Base-by-base conservation (phyloP, 2,797 vertebrate genomes). In the Petrocephalus sullivani region DNA sequence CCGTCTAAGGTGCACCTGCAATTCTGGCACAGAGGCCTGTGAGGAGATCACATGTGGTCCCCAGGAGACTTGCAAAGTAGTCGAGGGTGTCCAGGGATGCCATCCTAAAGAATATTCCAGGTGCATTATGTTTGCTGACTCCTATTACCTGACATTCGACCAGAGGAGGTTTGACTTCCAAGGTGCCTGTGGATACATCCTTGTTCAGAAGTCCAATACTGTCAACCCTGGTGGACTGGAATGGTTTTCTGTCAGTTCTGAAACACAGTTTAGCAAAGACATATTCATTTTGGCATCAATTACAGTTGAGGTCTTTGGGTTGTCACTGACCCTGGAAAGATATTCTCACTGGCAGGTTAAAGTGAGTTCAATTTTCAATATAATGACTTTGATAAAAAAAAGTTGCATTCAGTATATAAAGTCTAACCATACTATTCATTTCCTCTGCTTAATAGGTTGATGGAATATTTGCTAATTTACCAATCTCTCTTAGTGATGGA, bases 111-210 rank as follows among this genome's bases (percentile, higher is more conserved):
- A 89, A 0, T 93, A 91, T 0, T 90, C 89, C 57, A 92, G 89
- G 41, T 96, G 95, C 78, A 86, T 92, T 12, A 84, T 92, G 0
- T 81, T 93, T 49, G 46, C 46, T 0, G 91, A 94, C 0, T 90
- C 92, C 0, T 91, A 92, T 37, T 95, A 94, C 89, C 86, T 85
- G 87, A 92, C 93, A 6, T 96, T 96, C 0, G 95, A 96, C 0
- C 92, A 94, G 1, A 41, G 0, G 2, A 21, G 19, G 33, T 89
- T 89, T 3, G 83, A 88, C 23, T 93, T 93, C 60, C 92, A 91
- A 57, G 93, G 93, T 0, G 89, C 90, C 19, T 96, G 95, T 8
- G 86, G 91, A 67, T 93, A 94, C 5, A 82, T 58, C 0, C 67
- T 96, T 90, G 86, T 14, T 1, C 41, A 53, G 46, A 64, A 3